Conservation (phyloP, 2,113 vertebrate genomes). For the Hydrochoerus hydrochaeris region DNA sequence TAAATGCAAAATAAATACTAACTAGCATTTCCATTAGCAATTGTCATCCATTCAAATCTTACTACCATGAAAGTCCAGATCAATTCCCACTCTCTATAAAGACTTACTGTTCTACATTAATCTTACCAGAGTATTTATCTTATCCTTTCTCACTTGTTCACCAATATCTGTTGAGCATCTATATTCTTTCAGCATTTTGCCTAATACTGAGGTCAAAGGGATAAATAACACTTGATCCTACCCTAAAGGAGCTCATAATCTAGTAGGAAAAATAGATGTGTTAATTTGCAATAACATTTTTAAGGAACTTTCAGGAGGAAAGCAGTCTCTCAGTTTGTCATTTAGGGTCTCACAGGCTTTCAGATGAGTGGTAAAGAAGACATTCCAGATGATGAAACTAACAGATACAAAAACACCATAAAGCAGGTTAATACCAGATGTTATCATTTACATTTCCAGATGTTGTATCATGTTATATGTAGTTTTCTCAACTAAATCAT, state of each 20-base stretch:
- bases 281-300: neutral
- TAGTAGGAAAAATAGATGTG: neutral
- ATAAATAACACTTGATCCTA: neutral
- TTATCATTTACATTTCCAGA: constrained; percentile 8
- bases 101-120: neutral
- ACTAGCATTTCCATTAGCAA: neutral
- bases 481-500: constrained; percentile 14
- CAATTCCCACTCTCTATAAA: neutral
- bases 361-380: neutral
- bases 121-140: neutral
- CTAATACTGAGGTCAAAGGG: neutral
- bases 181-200: neutral
- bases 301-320: neutral
- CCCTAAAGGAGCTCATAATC: neutral
- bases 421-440: neutral
- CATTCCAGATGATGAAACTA: constrained; percentile 8
- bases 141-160: constrained; percentile 1
- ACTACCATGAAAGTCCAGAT: constrained; percentile 21
- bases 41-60: neutral
- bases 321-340: neutral
- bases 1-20: constrained; percentile 44
- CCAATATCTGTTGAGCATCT: constrained; percentile 10
- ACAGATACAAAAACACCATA: neutral
- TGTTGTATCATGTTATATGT: neutral
- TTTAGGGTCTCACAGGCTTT: constrained; percentile 12